Conservation (phyloP, 1,140 invertebrate species). For the Leucophenga varia region DNA sequence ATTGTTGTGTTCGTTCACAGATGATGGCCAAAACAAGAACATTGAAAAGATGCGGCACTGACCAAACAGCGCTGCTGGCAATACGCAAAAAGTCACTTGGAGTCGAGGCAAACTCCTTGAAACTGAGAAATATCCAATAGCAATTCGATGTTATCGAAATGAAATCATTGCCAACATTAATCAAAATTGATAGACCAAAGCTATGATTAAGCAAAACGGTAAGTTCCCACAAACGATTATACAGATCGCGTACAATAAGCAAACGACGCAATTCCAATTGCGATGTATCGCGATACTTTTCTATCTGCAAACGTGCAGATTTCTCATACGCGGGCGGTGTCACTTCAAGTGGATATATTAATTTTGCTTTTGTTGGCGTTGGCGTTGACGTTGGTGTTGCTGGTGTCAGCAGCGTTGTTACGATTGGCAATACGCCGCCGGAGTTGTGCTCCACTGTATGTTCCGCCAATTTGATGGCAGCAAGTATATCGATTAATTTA, state of each 20-base stretch:
- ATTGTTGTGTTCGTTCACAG: constrained; percentile 36
- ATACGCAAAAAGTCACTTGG: constrained; percentile 36
- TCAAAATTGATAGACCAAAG: constrained; percentile 41
- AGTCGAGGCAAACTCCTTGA: constrained; percentile 31
- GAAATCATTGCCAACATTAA: constrained; percentile 48
- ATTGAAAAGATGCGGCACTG: constrained; percentile 40
- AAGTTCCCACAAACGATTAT: constrained; percentile 40
- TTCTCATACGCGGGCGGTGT: not conserved
- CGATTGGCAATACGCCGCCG: too few relatives aligned
- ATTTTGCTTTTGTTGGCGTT: not conserved
- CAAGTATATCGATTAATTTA: constrained; percentile 18
- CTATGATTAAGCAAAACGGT: constrained; percentile 29
- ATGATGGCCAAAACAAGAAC: constrained; percentile 38
- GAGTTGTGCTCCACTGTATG: too few relatives aligned
- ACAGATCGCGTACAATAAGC: constrained; percentile 29
- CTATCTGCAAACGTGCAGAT: not conserved
- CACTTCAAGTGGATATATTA: not conserved
- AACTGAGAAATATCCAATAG: constrained; percentile 51
- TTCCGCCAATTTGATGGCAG: constrained; percentile 23
- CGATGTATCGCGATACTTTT: not conserved
- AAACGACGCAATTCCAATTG: constrained; percentile 23
- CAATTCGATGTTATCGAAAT: constrained; percentile 49
- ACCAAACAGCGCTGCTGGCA: constrained; percentile 36
- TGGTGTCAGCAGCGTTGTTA: not conserved
- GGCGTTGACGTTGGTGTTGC: too few relatives aligned